Evolutionary conservation across 2,113 vertebrate species (phyloP).

Genomic region (Benitochromis conjunctus): DNA sequence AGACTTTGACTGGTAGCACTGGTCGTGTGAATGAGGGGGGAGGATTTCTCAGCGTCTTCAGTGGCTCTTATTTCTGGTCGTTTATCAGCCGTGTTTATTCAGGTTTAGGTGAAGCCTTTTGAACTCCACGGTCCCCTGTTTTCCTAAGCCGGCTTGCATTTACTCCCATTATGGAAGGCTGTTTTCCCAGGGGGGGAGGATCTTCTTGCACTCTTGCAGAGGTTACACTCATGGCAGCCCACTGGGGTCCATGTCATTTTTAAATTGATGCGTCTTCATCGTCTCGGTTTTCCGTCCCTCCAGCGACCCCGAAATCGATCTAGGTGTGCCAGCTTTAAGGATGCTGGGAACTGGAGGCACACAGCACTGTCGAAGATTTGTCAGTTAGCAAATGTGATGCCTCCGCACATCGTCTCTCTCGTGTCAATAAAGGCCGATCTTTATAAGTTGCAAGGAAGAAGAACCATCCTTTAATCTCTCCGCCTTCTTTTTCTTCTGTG

Average conservation of each 20-base stretch:
- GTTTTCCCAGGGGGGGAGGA: conserved; percentile 30
- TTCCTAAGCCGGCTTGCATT: neutral
- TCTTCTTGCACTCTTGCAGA: conserved; percentile 33
- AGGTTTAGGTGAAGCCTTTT: conserved; percentile 41
- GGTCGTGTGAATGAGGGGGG: conserved; percentile 10
- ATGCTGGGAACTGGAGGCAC: neutral
- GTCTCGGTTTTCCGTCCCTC: neutral
- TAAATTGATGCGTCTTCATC: neutral
- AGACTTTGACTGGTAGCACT: neutral
- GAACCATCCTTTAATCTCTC: neutral
- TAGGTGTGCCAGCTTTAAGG: neutral
- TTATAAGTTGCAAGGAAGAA: neutral
- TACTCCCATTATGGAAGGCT: conserved; percentile 2
- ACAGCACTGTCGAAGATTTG: neutral
- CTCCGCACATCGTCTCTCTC: neutral
- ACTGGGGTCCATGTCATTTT: neutral
- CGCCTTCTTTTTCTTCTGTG: neutral
- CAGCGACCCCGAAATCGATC: neutral
- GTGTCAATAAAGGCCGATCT: neutral
- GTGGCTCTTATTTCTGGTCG: conserved; percentile 46
- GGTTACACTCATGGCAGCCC: neutral
- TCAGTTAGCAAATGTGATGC: neutral
- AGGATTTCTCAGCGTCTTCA: conserved; percentile 7
- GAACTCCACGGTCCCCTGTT: conserved; percentile 20
- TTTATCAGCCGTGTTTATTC: conserved; percentile 60